Evolutionary conservation across 1,140 invertebrate genomes (phyloP).

Genomic region (Potamilus streckersoni): DNA sequence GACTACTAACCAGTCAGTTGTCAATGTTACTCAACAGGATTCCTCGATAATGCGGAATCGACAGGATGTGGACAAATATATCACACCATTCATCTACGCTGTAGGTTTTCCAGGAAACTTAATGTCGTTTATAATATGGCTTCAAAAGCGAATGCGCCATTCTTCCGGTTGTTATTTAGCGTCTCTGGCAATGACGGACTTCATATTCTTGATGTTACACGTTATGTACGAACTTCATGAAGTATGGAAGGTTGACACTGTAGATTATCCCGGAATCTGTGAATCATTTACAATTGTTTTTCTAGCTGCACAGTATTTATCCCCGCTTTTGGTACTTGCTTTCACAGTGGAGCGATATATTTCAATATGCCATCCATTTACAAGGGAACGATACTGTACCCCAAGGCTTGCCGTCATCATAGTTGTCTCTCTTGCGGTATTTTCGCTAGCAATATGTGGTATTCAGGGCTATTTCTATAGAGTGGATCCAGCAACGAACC

Average conservation of each 20-base stretch:
- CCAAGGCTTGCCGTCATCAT: conserved; percentile 79
- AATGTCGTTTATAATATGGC: conserved; percentile 57
- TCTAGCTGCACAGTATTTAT: conserved; percentile 61
- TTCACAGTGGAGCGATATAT: conserved; percentile 96
- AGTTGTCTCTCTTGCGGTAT: conserved; percentile 60
- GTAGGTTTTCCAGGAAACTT: conserved; percentile 60
- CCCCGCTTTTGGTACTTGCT: conserved; percentile 71
- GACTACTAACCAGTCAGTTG: no score
- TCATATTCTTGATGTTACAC: conserved; percentile 52
- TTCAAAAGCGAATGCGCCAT: conserved; percentile 51
- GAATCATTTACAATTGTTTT: conserved; percentile 58
- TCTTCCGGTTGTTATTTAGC: conserved; percentile 61
- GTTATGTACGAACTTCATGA: conserved; percentile 57
- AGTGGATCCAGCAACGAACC: conserved; percentile 35
- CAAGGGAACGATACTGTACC: conserved; percentile 82
- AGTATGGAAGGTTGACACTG: conserved; percentile 50
- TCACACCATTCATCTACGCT: conserved; percentile 41
- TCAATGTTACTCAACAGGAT: no score
- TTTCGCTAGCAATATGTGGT: conserved; percentile 44
- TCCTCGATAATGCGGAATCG: no score
- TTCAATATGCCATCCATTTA: conserved; percentile 93
- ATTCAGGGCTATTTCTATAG: conserved; percentile 65
- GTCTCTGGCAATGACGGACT: conserved; percentile 54
- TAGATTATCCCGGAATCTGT: conserved; percentile 57
- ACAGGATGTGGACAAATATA: no score